Percentiles rank a stretch among this genome's conserved stretches.
Evolutionary conservation across 2,113 vertebrate genomes (phyloP).

Genomic region (Sander vitreus): DNA sequence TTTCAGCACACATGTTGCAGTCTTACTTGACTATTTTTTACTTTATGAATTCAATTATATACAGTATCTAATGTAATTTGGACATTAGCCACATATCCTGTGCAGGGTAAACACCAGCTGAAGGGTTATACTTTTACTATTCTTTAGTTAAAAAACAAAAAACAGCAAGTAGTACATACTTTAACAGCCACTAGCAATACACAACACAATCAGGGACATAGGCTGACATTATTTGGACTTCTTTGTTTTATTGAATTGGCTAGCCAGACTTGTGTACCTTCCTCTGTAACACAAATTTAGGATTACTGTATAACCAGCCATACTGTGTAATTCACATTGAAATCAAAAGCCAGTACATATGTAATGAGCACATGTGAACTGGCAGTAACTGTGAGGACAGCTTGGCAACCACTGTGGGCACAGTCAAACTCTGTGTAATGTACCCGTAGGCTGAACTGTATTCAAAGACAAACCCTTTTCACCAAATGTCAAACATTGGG

Average conservation of each 20-base stretch:
- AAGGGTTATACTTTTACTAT: neutral
- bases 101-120: neutral
- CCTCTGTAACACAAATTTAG: neutral
- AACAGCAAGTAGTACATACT: neutral
- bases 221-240: neutral
- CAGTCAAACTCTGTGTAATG: neutral
- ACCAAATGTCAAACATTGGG: neutral
- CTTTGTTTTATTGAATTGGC: too few species aligned
- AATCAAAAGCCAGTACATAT: conserved; percentile 1
- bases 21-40: neutral
- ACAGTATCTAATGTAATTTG: neutral
- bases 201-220: neutral
- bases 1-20: neutral
- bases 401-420: neutral
- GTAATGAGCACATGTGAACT: neutral
- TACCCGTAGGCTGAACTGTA: neutral
- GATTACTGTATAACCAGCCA: neutral
- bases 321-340: neutral
- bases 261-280: neutral
- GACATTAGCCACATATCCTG: neutral
- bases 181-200: neutral
- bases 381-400: neutral
- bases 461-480: neutral
- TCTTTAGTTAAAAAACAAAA: neutral
- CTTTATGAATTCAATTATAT: neutral